Conservation (phyloP, 92 coral and sea anemone genomes). For the Micromussa lordhowensis region DNA sequence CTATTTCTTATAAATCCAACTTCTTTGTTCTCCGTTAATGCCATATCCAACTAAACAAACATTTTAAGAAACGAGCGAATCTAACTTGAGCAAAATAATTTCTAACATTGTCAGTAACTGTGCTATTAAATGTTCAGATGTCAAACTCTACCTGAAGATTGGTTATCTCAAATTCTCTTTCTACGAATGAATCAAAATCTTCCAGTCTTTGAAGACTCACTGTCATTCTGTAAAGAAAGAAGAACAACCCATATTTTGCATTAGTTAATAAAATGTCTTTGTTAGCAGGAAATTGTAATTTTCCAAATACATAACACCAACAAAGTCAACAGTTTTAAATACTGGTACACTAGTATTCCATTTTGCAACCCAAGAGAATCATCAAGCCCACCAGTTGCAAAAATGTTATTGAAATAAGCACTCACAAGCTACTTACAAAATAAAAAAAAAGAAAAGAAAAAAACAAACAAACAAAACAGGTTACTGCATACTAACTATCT, state of each 20-base stretch:
- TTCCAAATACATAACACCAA: not conserved
- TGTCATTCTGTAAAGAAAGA: conserved; percentile 61
- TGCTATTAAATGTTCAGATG: not conserved
- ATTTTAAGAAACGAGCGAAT: too few relatives aligned
- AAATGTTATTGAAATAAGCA: not conserved
- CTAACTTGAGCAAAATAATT: not conserved
- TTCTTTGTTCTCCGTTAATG: not conserved
- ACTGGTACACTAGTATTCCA: too few relatives aligned
- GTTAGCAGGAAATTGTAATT: not conserved
- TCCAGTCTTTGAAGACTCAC: conserved; percentile 70
- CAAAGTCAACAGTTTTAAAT: too few relatives aligned
- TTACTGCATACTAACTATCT: not conserved
- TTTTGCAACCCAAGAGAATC: too few relatives aligned
- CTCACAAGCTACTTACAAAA: not conserved
- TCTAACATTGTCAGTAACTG: too few relatives aligned
- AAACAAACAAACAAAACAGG: too few relatives aligned
- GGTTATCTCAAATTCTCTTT: conserved; percentile 70
- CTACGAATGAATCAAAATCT: conserved; percentile 66
- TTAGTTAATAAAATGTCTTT: not conserved
- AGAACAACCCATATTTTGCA: too few relatives aligned
- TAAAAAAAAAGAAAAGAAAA: too few relatives aligned
- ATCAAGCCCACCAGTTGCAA: too few relatives aligned
- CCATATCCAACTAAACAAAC: not conserved
- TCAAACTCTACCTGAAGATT: conserved; percentile 59
- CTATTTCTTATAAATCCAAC: not conserved